phyloP scores from a whole-genome alignment of 1,140 invertebrate species.

The Hesperophylax magnus region DNA sequence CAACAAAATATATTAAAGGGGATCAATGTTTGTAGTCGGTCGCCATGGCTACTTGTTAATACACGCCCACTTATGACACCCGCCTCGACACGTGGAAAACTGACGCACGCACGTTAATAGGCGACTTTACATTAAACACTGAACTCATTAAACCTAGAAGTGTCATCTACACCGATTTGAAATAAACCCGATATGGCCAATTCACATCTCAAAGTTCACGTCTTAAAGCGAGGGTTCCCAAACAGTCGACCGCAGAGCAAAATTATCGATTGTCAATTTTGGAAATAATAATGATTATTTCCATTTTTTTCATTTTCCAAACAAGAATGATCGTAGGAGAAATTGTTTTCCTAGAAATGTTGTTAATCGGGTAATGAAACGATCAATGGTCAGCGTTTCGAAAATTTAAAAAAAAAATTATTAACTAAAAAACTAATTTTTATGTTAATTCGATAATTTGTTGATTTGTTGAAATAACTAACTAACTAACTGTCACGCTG shows the following conservation, averaged over 20 bases:
- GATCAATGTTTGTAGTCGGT: conserved; percentile 34
- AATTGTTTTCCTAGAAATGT: no score
- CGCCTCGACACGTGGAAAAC: not conserved
- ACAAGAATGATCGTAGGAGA: no score
- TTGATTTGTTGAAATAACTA: no score
- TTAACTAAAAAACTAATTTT: no score
- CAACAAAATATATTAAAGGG: conserved; percentile 7
- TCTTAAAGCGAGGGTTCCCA: not conserved
- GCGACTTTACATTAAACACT: not conserved
- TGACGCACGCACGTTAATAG: conserved; percentile 16
- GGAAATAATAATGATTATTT: no score
- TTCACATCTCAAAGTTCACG: not conserved
- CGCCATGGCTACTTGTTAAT: conserved; percentile 5
- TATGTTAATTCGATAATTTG: no score
- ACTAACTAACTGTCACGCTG: no score
- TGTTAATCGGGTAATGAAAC: no score
- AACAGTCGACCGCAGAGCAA: not conserved
- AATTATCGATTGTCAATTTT: not conserved
- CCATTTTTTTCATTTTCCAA: no score
- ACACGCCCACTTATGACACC: conserved; percentile 24
- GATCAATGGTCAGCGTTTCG: no score
- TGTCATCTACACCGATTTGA: not conserved
- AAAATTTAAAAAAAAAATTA: no score
- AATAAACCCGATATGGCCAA: not conserved
- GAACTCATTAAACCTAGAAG: not conserved